Evolutionary conservation across 2,888 invertebrate species (phyloP).

Genomic region (Laothoe populi): DNA sequence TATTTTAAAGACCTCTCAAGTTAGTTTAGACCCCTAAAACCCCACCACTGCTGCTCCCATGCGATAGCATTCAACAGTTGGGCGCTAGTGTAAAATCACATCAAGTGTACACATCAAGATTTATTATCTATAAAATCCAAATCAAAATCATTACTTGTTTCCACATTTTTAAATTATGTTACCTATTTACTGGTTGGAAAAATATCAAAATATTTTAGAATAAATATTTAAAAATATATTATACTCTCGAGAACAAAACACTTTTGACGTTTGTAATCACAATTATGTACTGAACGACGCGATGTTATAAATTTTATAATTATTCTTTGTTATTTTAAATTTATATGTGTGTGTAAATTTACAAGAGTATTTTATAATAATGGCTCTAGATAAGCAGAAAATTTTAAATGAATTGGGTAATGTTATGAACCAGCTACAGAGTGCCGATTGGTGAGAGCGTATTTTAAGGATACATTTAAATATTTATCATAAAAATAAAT

Average conservation of each 20-base stretch:
- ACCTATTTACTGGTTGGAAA: too few relatives aligned
- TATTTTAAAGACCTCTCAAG: too few relatives aligned
- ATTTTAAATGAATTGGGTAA: slow-evolving; percentile 76
- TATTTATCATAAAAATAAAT: background rate
- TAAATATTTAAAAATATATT: background rate
- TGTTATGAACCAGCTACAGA: slow-evolving; percentile 75
- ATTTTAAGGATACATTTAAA: background rate
- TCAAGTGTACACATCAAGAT: too few relatives aligned
- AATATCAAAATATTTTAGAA: background rate
- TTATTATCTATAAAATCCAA: too few relatives aligned
- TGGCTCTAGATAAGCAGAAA: slow-evolving; percentile 74
- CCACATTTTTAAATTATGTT: too few relatives aligned
- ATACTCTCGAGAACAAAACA: slow-evolving; percentile 41
- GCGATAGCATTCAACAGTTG: too few relatives aligned
- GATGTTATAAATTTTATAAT: slow-evolving; percentile 22
- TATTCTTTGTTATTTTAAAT: background rate
- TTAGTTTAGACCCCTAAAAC: too few relatives aligned
- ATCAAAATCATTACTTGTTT: too few relatives aligned
- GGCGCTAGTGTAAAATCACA: too few relatives aligned
- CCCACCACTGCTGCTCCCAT: too few relatives aligned
- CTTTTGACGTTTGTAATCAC: slow-evolving; percentile 29
- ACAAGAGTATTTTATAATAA: slow-evolving; percentile 36
- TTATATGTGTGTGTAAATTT: slow-evolving; percentile 22
- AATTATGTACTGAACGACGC: slow-evolving; percentile 10
- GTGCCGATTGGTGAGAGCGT: slow-evolving; percentile 72